A percentile compares a stretch with the other conserved stretches of the same genome.
phyloP scores from a whole-genome alignment of 2,888 invertebrate species.

The Drosophila imparisetae region DNA sequence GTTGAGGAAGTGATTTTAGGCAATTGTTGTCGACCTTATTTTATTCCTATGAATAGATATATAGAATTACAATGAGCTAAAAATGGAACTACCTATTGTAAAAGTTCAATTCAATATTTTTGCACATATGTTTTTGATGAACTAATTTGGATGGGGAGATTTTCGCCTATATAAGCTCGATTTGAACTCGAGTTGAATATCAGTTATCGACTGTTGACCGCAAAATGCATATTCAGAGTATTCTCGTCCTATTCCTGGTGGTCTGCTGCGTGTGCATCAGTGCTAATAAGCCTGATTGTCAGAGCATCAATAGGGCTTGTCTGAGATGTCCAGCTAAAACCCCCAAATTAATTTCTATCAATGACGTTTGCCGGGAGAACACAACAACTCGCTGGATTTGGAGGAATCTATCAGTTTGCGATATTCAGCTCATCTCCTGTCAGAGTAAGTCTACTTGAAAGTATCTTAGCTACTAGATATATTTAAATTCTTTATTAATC shows the following conservation, averaged over 20 bases:
- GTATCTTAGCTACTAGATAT: rapidly evolving
- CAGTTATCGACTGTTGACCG: constrained; percentile 21
- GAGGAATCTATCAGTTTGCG: constrained; percentile 32
- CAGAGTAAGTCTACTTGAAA: constrained; percentile 29
- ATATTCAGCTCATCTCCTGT: constrained; percentile 48
- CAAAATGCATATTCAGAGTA: constrained; percentile 33
- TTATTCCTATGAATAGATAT: background rate
- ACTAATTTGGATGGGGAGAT: background rate
- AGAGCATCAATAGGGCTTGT: constrained; percentile 29
- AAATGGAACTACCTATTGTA: background rate
- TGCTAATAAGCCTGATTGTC: constrained; percentile 31
- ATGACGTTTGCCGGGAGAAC: constrained; percentile 27
- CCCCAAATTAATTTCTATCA: constrained; percentile 6
- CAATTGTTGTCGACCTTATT: constrained; percentile 8
- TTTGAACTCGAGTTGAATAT: background rate
- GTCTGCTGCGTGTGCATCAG: constrained; percentile 14
- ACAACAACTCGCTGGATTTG: constrained; percentile 25
- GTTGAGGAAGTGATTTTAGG: constrained; percentile 8
- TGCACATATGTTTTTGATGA: background rate
- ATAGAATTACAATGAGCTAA: background rate
- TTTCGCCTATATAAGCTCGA: constrained; percentile 37
- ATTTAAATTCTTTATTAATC: background rate
- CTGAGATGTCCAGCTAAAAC: background rate
- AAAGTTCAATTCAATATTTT: background rate
- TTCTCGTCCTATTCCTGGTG: constrained; percentile 31